Conservation (phyloP, 1,140 invertebrate genomes). For the Homarus americanus region DNA sequence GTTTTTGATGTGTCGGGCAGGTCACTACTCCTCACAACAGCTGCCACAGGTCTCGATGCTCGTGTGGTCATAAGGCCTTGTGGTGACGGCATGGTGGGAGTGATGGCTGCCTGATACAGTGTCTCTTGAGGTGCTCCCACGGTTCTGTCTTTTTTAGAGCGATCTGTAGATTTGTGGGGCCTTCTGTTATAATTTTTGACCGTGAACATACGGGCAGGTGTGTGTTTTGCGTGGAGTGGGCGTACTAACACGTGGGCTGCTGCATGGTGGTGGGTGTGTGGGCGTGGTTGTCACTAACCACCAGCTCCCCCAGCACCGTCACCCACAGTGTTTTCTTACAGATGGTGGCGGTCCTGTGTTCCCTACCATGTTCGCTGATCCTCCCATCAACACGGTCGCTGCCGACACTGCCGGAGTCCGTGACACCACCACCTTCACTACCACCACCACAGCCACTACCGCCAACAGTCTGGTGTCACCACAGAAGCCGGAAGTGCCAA, state of each 20-base stretch:
- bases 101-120: not conserved
- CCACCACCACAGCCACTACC: constrained; percentile 14
- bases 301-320: constrained; percentile 47
- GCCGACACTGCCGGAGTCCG: not conserved
- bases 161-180: not conserved
- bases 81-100: not conserved
- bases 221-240: constrained; percentile 2
- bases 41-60: not conserved
- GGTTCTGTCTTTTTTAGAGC: not conserved
- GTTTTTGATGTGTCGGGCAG: not conserved
- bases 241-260: constrained; percentile 18
- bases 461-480: constrained; percentile 5
- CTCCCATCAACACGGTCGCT: constrained; percentile 22
- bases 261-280: constrained; percentile 49
- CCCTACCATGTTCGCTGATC: constrained; percentile 60
- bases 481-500: constrained; percentile 1
- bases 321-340: constrained; percentile 64
- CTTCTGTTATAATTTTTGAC: not conserved
- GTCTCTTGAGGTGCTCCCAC: not conserved
- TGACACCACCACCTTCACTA: too few relatives aligned
- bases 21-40: not conserved
- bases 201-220: not conserved
- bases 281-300: constrained; percentile 54
- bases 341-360: constrained; percentile 64
- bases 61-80: not conserved